Percentiles rank a stretch among this genome's conserved stretches.
phyloP scores from a whole-genome alignment of 2,113 vertebrate species.

The Colius striatus region DNA sequence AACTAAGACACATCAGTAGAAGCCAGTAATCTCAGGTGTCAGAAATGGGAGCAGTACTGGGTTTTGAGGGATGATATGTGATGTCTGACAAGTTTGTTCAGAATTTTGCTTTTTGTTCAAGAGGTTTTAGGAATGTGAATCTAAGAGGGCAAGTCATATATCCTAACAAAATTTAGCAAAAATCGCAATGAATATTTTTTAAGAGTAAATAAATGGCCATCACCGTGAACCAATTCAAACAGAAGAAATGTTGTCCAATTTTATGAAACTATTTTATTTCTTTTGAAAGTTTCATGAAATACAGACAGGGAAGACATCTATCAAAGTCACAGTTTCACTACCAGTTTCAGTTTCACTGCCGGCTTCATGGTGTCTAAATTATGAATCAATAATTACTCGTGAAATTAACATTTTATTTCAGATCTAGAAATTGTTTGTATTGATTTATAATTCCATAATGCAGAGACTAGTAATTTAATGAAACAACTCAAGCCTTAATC shows the following conservation, averaged over 20 bases:
- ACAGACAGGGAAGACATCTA: neutral
- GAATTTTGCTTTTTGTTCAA: neutral
- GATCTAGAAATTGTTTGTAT: neutral
- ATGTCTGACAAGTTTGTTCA: neutral
- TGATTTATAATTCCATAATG: neutral
- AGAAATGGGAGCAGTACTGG: neutral
- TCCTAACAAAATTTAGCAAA: neutral
- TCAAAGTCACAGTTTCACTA: neutral
- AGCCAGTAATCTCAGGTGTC: too few species aligned
- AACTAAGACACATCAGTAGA: neutral
- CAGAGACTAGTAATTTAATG: neutral
- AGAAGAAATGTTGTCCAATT: neutral
- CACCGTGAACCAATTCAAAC: neutral
- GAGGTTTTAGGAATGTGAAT: neutral
- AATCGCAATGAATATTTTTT: neutral
- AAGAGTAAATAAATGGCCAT: neutral
- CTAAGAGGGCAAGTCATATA: neutral
- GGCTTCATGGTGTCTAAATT: neutral
- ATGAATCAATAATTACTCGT: neutral
- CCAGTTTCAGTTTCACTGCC: neutral
- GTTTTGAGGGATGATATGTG: neutral
- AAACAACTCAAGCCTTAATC: neutral
- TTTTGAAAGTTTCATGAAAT: neutral
- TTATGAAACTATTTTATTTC: neutral
- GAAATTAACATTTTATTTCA: slow-evolving; percentile 3